A percentile compares a stretch with the other conserved stretches of the same genome.
These are phyloP conservation scores for Cheumatopsyche charites DNA, from an alignment of 1,140 invertebrate genomes.

Conservation along the genomic window DNA sequence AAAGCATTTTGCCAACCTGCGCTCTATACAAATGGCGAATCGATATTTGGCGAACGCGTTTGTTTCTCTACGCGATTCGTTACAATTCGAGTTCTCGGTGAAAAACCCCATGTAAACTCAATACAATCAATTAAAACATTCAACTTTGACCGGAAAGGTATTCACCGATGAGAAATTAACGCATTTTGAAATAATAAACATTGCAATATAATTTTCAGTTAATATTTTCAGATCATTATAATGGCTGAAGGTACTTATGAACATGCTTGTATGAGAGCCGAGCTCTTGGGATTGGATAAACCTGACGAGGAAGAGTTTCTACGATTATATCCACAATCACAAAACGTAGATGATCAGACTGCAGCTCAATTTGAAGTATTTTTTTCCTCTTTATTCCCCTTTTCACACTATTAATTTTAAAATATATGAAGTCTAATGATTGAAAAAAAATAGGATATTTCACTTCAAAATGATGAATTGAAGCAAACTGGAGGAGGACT, in stretches of 20 bases:
- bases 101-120: no score
- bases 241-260: conserved; percentile 70
- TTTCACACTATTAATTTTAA: not conserved
- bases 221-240: conserved; percentile 40
- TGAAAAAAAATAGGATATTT: conserved; percentile 55
- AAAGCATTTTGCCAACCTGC: no score
- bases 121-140: no score
- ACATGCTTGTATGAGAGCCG: conserved; percentile 74
- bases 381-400: not conserved
- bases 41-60: conserved; percentile 6
- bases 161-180: no score
- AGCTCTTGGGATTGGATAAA: conserved; percentile 71
- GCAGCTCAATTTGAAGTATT: conserved; percentile 45
- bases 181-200: no score
- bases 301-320: conserved; percentile 70
- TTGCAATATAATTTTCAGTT: no score
- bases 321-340: conserved; percentile 45
- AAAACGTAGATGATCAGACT: conserved; percentile 42
- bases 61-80: not conserved
- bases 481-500: conserved; percentile 75
- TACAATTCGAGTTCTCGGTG: not conserved
- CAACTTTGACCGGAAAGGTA: no score
- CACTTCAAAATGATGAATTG: conserved; percentile 67
- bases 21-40: conserved; percentile 1
- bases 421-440: not conserved